Evolutionary conservation across 2,797 vertebrate species (phyloP).

Genomic region (Pitangus sulphuratus): DNA sequence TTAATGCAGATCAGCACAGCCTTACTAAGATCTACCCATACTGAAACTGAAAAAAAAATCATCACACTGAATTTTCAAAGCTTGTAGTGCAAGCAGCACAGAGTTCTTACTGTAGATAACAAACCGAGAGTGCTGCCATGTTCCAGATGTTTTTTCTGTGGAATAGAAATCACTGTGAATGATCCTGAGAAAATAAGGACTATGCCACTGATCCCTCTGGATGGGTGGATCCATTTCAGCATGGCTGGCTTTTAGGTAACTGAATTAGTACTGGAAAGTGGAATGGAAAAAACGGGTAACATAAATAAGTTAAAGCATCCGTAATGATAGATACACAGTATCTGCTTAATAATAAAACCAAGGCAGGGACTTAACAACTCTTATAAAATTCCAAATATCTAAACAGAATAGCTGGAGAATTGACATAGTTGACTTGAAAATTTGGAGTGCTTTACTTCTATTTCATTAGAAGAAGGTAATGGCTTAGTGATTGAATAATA

Average conservation of each 20-base stretch:
- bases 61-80: neutral
- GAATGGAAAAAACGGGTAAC: constrained; percentile 44
- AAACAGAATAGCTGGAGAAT: constrained; percentile 10
- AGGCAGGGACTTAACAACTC: neutral
- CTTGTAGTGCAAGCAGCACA: neutral
- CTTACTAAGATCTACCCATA: neutral
- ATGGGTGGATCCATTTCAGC: neutral
- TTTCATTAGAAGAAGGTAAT: neutral
- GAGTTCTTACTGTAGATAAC: neutral
- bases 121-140: neutral
- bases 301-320: constrained; percentile 42
- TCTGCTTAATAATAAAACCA: constrained; percentile 23
- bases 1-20: neutral
- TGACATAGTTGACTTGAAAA: neutral
- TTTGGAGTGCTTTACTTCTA: neutral
- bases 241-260: constrained; percentile 26
- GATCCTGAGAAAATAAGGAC: neutral
- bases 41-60: neutral
- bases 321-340: constrained; percentile 2
- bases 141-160: neutral
- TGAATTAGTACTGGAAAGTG: constrained; percentile 24
- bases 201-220: neutral
- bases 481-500: neutral
- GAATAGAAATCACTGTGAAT: neutral
- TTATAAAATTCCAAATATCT: neutral